Base-by-base conservation (phyloP, 2,113 vertebrate species). In the Picathartes gymnocephalus region DNA sequence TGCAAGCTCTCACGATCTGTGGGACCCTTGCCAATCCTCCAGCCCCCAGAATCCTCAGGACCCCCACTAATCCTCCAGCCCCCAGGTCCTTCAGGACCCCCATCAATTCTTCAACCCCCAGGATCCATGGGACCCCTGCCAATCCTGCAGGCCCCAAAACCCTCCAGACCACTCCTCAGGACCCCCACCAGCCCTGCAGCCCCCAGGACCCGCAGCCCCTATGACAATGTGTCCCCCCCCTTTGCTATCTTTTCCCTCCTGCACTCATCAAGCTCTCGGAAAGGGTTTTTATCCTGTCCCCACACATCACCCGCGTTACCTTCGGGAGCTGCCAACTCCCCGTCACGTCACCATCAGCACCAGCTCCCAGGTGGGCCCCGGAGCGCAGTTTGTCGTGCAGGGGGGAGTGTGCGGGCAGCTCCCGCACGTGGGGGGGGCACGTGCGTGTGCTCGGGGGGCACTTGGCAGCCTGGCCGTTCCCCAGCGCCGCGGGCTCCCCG, bases 341-440 rank as follows among this genome's bases (percentile, higher is more conserved):
- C 27, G 11, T 82, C 94, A 88, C 37, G 3, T 50, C 85, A 28
- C 65, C 89, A 72, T 66, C 92, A 82, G 88, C 90, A 28, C 92
- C 88, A 93, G 93, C 86, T 95, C 94, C 93, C 96, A 86, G 88
- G 93, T 82, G 96, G 93, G 88, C 85, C 69, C 85, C 1, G 56
- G 33, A 84, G 73, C 87, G 6, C 2, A 3, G 66, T 30, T 76
- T 39, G 72, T 69, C 54, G 50, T 69, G 92, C 69, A 15, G 17
- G 44, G 42, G 80, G 44, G 71, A 71, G 62, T 10, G 70, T 35
- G 79, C 13, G 70, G 89, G 89, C 90, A 85, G 86, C 30, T 10
- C 12, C 4, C 6, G 92, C 94, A 69, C 22, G 11, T 24, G 25
- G 28, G 2, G 16, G 37, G 44, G 44, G n/a, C n/a, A 70, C 56